phyloP scores from a whole-genome alignment of 2,113 vertebrate genomes.

The Ptilonorhynchus violaceus region DNA sequence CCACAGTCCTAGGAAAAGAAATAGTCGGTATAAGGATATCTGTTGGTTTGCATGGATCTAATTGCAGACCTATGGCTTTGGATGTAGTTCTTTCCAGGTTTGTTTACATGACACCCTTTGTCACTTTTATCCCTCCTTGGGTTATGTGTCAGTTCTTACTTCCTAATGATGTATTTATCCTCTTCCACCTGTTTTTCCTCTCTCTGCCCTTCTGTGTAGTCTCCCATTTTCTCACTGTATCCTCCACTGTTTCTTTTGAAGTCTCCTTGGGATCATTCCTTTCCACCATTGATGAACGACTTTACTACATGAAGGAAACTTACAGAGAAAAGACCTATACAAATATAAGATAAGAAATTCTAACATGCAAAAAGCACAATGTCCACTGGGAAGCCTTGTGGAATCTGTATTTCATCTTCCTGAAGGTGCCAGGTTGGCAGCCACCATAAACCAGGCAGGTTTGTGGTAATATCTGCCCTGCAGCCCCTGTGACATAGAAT shows the following conservation, averaged over 20 bases:
- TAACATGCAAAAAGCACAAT: background rate
- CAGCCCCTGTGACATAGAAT: background rate
- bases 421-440: background rate
- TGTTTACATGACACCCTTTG: background rate
- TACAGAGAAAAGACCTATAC: background rate
- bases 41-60: background rate
- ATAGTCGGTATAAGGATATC: accelerated
- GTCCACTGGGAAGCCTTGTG: background rate
- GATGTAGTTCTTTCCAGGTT: background rate
- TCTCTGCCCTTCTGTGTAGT: background rate
- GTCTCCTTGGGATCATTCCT: background rate
- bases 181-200: background rate
- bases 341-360: background rate
- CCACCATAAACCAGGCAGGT: background rate
- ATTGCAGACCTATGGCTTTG: background rate
- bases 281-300: background rate
- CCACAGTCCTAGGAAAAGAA: background rate
- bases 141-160: background rate
- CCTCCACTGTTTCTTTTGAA: background rate
- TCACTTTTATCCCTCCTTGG: background rate
- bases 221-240: background rate
- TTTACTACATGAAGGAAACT: background rate
- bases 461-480: background rate
- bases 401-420: background rate
- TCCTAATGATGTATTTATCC: background rate